These are phyloP conservation scores for Galeopsomyia nigrocyanea DNA, from an alignment of 2,888 invertebrate species.

Conservation along the genomic window DNA sequence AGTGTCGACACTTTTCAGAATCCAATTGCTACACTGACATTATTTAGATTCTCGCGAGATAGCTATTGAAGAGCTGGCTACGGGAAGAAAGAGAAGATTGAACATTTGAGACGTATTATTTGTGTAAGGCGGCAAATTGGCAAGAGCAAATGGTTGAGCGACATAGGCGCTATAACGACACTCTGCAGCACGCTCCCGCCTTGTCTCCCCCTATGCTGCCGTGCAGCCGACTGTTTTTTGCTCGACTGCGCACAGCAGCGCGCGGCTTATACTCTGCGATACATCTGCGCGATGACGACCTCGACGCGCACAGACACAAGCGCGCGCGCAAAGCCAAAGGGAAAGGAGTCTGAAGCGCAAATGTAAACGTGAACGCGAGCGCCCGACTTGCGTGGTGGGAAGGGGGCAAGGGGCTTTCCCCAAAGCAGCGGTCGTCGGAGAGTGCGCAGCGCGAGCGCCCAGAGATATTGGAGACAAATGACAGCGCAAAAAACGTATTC, in stretches of 20 bases:
- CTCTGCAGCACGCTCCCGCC: too few relatives aligned
- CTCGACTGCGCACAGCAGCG: slow-evolving; percentile 30
- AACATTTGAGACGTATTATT: too few relatives aligned
- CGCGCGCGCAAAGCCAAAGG: neutral
- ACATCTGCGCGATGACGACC: slow-evolving; percentile 56
- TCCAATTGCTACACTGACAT: too few relatives aligned
- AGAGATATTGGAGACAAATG: slow-evolving; percentile 69
- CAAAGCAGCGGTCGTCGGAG: slow-evolving; percentile 36
- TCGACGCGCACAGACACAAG: neutral
- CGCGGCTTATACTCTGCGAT: slow-evolving; percentile 67
- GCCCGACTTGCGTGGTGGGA: slow-evolving; percentile 39
- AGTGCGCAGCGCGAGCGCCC: slow-evolving; percentile 54
- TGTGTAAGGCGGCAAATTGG: too few relatives aligned
- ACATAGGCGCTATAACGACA: too few relatives aligned
- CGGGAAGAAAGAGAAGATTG: too few relatives aligned
- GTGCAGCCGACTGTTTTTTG: too few relatives aligned
- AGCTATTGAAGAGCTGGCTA: too few relatives aligned
- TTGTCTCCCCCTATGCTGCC: too few relatives aligned
- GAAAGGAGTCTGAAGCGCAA: slow-evolving; percentile 30
- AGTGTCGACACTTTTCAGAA: neutral
- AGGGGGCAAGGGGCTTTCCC: slow-evolving; percentile 45
- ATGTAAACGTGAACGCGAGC: too few relatives aligned
- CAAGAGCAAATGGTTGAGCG: too few relatives aligned
- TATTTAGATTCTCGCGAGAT: too few relatives aligned
- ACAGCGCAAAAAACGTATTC: slow-evolving; percentile 65